Evolutionary conservation across 1,140 invertebrate genomes (phyloP).

Genomic region (Protaetia brevitarsis): DNA sequence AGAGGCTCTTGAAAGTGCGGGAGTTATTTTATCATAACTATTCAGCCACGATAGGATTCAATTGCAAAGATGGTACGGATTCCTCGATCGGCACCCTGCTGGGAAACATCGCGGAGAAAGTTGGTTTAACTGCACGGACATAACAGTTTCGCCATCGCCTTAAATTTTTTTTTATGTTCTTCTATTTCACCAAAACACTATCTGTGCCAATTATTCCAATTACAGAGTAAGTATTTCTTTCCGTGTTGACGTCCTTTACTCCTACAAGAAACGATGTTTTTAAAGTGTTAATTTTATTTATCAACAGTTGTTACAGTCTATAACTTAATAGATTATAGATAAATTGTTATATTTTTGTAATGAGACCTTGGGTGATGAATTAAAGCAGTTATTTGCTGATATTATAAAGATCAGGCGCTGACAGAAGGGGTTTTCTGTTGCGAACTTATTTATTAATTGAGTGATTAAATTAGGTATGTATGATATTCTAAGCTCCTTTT

Average conservation of each 20-base stretch:
- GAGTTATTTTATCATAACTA: slow-evolving; percentile 47
- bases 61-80: slow-evolving; percentile 47
- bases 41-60: slow-evolving; percentile 48
- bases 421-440: too few species aligned
- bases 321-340: neutral
- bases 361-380: too few species aligned
- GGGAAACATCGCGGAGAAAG: slow-evolving; percentile 27
- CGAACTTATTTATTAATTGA: too few species aligned
- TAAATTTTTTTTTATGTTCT: neutral
- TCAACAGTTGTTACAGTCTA: neutral
- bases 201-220: slow-evolving; percentile 19
- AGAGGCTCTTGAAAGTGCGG: slow-evolving; percentile 53
- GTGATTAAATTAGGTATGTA: too few species aligned
- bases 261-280: neutral
- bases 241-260: neutral
- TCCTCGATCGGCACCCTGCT: slow-evolving; percentile 22
- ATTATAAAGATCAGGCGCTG: too few species aligned
- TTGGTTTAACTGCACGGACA: slow-evolving; percentile 19
- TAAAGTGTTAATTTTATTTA: slow-evolving; percentile 1
- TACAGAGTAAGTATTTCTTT: neutral
- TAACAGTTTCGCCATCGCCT: too few species aligned
- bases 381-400: too few species aligned
- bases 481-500: too few species aligned
- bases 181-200: neutral
- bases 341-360: slow-evolving; percentile 9